A percentile compares a stretch with the other conserved stretches of the same genome.
phyloP scores from a whole-genome alignment of 2,797 vertebrate species.

The Anguilla marmorata region DNA sequence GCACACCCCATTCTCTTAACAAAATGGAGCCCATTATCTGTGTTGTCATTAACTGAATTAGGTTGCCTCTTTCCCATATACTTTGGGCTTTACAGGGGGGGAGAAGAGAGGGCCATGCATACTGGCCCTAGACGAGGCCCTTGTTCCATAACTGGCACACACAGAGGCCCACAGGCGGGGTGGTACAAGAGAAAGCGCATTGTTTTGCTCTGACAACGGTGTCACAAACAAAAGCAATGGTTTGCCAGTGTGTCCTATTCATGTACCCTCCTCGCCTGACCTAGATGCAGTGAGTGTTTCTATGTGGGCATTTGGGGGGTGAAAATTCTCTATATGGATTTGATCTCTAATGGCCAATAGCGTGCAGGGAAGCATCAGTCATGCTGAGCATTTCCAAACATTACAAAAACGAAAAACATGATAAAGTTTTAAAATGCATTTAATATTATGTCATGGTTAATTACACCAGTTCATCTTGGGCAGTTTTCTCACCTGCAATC shows the following conservation, averaged over 20 bases:
- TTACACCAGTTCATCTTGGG: background rate
- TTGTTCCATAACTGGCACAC: background rate
- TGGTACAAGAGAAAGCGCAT: background rate
- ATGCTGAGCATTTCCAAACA: background rate
- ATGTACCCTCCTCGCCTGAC: background rate
- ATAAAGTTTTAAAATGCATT: background rate
- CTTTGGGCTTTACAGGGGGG: background rate
- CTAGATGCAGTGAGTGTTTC: background rate
- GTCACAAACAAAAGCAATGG: background rate
- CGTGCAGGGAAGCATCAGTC: background rate
- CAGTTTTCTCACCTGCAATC: too few relatives aligned
- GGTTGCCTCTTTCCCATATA: conserved; percentile 13
- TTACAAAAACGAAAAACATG: too few relatives aligned
- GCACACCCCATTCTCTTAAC: conserved; percentile 20
- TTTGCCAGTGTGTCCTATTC: background rate
- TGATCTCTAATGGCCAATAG: background rate
- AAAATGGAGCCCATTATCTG: background rate
- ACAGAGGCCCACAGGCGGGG: background rate
- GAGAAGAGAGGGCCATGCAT: background rate
- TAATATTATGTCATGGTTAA: background rate
- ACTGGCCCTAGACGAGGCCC: background rate
- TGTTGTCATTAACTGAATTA: conserved; percentile 8
- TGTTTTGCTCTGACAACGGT: background rate
- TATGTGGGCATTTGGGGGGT: background rate
- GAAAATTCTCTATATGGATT: background rate